Conservation (phyloP, 2,888 invertebrate genomes). For the Tachina lurida region DNA sequence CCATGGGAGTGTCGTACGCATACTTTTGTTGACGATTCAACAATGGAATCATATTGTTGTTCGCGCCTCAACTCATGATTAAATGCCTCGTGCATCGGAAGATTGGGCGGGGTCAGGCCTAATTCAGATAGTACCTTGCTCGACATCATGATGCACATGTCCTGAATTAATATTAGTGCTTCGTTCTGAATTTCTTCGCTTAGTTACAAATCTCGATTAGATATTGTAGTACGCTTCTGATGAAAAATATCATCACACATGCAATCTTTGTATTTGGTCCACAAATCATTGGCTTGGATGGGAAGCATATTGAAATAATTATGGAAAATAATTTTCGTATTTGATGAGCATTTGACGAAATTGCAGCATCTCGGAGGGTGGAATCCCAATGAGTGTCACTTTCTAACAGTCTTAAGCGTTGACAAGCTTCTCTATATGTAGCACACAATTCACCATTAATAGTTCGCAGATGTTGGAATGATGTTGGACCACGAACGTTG, state of each 20-base stretch:
- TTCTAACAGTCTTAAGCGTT: background rate
- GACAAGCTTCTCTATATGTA: background rate
- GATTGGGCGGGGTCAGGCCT: slow-evolving; percentile 52
- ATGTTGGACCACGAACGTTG: background rate
- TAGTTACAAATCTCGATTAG: background rate
- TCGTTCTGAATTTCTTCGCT: background rate
- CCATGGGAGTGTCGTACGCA: background rate
- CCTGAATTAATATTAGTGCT: background rate
- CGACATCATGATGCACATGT: background rate
- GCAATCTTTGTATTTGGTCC: background rate
- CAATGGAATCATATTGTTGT: slow-evolving; percentile 52
- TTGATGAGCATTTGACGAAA: slow-evolving; percentile 2
- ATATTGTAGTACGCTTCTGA: too few species aligned
- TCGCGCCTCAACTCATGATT: slow-evolving; percentile 57
- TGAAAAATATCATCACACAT: too few species aligned
- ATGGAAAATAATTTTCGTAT: background rate
- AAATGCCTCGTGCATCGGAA: slow-evolving; percentile 57
- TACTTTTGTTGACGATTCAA: slow-evolving; percentile 48
- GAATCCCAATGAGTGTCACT: background rate
- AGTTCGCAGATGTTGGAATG: too few species aligned
- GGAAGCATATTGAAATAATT: background rate
- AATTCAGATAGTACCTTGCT: background rate
- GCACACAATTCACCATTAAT: background rate
- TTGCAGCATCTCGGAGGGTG: background rate
- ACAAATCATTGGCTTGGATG: background rate